Percentiles rank a stretch among this genome's conserved stretches.
These are phyloP conservation scores for Dichetophora obliterata DNA, from an alignment of 2,888 invertebrate genomes.

Conservation along the genomic window DNA sequence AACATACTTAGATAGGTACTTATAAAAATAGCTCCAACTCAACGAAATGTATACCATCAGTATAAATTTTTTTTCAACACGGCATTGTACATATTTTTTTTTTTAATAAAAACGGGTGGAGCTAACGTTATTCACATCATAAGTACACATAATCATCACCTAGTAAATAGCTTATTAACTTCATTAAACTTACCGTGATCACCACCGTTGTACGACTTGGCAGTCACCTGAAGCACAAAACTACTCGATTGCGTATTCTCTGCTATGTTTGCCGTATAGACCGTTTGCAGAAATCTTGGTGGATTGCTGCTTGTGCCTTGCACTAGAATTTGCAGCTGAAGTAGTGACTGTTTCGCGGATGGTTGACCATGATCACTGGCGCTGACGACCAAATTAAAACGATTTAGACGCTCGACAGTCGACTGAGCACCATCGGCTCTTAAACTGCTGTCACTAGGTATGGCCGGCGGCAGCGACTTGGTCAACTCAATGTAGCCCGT, in stretches of 20 bases:
- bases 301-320: constrained; percentile 84
- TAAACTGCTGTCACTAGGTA: constrained; percentile 35
- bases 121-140: too few relatives aligned
- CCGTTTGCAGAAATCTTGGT: constrained; percentile 82
- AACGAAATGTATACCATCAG: too few relatives aligned
- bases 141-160: too few relatives aligned
- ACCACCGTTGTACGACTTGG: constrained; percentile 76
- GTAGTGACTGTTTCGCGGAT: constrained; percentile 77
- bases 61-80: too few relatives aligned
- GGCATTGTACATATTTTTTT: too few relatives aligned
- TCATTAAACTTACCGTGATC: constrained; percentile 75
- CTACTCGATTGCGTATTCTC: constrained; percentile 83
- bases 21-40: too few relatives aligned
- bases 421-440: constrained; percentile 37
- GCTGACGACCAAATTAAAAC: constrained; percentile 82
- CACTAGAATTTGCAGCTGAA: constrained; percentile 77
- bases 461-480: constrained; percentile 69
- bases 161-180: neutral
- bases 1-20: too few relatives aligned
- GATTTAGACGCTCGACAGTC: constrained; percentile 55
- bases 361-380: constrained; percentile 90
- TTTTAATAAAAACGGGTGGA: too few relatives aligned
- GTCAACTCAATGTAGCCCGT: constrained; percentile 83
- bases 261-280: constrained; percentile 82
- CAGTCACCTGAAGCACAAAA: constrained; percentile 83